Base-by-base conservation (phyloP, 2,888 invertebrate species). In the Pedicia rivosa region DNA sequence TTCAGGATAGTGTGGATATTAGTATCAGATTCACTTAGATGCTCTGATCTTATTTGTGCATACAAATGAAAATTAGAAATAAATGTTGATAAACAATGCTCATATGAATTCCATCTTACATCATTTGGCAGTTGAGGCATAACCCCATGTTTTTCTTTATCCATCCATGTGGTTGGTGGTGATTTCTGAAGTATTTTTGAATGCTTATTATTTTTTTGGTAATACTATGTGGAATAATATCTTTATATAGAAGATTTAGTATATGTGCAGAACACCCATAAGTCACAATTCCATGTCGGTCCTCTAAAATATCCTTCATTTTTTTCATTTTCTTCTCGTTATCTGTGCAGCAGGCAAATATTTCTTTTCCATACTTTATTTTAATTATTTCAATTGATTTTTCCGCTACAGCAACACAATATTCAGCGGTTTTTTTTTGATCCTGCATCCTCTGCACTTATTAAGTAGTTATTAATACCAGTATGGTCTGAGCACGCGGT, bases 171-270 rank as follows among this genome's bases (percentile, higher is more conserved):
- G 20, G 20, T 20, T 20, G 20, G 20, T 20, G 20, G 20, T 20
- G 20, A 20, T 20, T 20, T 20, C 20, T 20, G 8, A 20, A 20
- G 8, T 20, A 20, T 20, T 20, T 20, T 20, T 20, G 20, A 6
- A 20, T 8, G 20, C 20, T 38, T 31, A 39, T 26, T 39, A 26
- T 34, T 36, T 39, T 20, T 34, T 30, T 59, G 24, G 20, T 10
- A 13, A 25, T 19, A 16, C 12, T 35, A 10, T 20, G 13, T 36
- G 13, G 9, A n/a, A 12, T 3, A 8, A 25, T 22, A 15, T 33
- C 34, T 37, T 20, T 15, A 17, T 37, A 31, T 27, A 20, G 8
- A 20, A 20, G 20, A 20, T 20, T 20, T 6, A 20, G 20, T 8
- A 20, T 20, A 8, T 20, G 20, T 20, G 20, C 20, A 6, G 20